Base-by-base conservation (phyloP, 2,113 vertebrate genomes). In the Meles meles region DNA sequence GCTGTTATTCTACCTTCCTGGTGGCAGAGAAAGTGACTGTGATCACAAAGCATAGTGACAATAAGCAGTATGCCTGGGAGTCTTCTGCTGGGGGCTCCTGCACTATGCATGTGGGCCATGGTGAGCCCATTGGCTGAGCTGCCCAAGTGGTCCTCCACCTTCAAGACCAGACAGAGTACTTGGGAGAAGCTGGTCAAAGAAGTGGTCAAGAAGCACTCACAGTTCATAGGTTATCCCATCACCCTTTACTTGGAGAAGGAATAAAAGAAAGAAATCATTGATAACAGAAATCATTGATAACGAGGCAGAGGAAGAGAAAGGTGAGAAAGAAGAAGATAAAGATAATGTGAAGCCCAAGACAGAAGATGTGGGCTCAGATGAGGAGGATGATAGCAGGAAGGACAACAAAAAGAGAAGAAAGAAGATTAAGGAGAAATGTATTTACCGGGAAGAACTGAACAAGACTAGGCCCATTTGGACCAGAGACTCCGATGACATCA, bases 221-320 rank as follows among this genome's bases (percentile, higher is more conserved):
- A 63, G 14, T 84, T 76, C 47, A 29, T 63, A 65, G 27, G 8
- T 59, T 99, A 99, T 97, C 99, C 99, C 52, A 99, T 99, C 97
- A 99, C 98, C 0, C 98, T 99, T 74, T 99, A 98, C 96, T 98
- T 99, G 81, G 99, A 99, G 98, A 99, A 99, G 93, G 99, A 99
- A 90, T 98, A 98, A 1, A 99, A 99, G 85, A 99, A 99, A 98
- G 99, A 99, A 97, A 99, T 99, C 98, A 99, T 99, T 9, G 99
- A 99, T 4, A 99, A 99, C 4, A 98, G 99, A 99, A 97, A 99
- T 99, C 98, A 99, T 99, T 9, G 99, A 99, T 4, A 99, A 99
- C 4, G 99, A 99, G 97, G 99, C 98, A 11, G 99, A 89, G 14
- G 37, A 99, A 96, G 99, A 99, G 74, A 99, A 99, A 44, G 99